These are phyloP conservation scores for Ellobius talpinus DNA, from an alignment of 2,113 vertebrate species.

Conservation along the genomic window DNA sequence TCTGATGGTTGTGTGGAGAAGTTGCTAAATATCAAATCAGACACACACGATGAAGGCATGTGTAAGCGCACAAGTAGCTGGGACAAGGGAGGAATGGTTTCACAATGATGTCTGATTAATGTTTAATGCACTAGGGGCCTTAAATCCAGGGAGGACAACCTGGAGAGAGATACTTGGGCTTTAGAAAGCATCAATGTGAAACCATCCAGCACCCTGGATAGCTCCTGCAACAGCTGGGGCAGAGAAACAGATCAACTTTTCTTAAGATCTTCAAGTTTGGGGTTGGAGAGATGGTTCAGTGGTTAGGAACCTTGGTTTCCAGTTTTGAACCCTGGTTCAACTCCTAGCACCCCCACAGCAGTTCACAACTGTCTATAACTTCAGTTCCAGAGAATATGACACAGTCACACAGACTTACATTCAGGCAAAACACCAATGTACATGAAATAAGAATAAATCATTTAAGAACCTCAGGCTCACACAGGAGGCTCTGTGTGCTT, in stretches of 20 bases:
- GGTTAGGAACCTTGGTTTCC: background rate
- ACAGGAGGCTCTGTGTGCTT: background rate
- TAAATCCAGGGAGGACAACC: background rate
- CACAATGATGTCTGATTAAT: background rate
- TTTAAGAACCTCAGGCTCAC: background rate
- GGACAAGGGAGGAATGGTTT: background rate
- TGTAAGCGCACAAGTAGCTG: background rate
- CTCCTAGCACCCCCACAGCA: background rate
- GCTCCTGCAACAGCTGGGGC: constrained; percentile 35
- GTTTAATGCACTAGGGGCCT: background rate
- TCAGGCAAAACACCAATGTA: background rate
- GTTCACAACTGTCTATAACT: background rate
- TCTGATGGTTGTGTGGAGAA: background rate
- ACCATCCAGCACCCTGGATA: constrained; percentile 80
- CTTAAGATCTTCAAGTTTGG: background rate
- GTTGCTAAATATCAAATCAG: background rate
- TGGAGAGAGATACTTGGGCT: background rate
- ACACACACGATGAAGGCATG: no score
- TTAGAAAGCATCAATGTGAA: background rate
- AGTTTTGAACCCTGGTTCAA: background rate
- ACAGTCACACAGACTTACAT: no score
- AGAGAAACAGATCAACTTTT: background rate
- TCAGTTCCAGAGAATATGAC: background rate
- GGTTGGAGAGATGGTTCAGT: background rate
- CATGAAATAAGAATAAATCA: background rate